phyloP scores from a whole-genome alignment of 2,888 invertebrate genomes.

The Linnaemya tessellans region DNA sequence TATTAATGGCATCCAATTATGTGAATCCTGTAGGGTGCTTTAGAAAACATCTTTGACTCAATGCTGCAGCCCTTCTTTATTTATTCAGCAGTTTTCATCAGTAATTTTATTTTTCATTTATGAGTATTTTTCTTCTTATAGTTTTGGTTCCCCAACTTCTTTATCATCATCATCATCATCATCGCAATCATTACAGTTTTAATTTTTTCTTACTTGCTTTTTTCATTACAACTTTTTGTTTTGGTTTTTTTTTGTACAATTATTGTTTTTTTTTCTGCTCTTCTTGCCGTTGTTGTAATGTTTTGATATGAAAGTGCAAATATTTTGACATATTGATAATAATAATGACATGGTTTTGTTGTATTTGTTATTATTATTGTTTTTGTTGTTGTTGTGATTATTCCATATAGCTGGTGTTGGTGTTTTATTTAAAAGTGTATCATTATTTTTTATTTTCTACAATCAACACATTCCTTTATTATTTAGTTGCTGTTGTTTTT shows the following conservation, averaged over 20 bases:
- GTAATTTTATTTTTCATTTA: slow-evolving; percentile 37
- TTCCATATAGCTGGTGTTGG: slow-evolving; percentile 39
- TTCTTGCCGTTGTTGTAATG: slow-evolving; percentile 69
- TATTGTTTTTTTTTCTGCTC: slow-evolving; percentile 44
- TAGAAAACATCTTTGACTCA: not conserved
- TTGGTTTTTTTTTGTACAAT: slow-evolving; percentile 55
- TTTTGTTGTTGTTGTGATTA: slow-evolving; percentile 19
- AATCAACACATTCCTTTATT: slow-evolving; percentile 61
- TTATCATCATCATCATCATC: slow-evolving; percentile 33
- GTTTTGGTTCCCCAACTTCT: slow-evolving; percentile 15
- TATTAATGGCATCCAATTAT: too few relatives aligned
- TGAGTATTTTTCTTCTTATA: slow-evolving; percentile 25
- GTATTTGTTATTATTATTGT: slow-evolving; percentile 29
- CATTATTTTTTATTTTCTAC: slow-evolving; percentile 55
- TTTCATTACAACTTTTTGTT: not conserved
- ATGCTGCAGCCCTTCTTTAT: not conserved
- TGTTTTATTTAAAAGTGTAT: slow-evolving; percentile 50
- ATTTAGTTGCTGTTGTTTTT: slow-evolving; percentile 5
- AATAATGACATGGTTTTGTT: slow-evolving; percentile 35
- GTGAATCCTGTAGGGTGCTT: not conserved
- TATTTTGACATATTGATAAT: slow-evolving; percentile 79
- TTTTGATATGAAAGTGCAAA: slow-evolving; percentile 79
- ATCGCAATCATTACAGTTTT: slow-evolving; percentile 42
- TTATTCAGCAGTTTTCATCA: slow-evolving; percentile 39
- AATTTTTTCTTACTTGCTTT: not conserved